phyloP scores from a whole-genome alignment of 2,888 invertebrate species.

The Oxytorus armatus region DNA sequence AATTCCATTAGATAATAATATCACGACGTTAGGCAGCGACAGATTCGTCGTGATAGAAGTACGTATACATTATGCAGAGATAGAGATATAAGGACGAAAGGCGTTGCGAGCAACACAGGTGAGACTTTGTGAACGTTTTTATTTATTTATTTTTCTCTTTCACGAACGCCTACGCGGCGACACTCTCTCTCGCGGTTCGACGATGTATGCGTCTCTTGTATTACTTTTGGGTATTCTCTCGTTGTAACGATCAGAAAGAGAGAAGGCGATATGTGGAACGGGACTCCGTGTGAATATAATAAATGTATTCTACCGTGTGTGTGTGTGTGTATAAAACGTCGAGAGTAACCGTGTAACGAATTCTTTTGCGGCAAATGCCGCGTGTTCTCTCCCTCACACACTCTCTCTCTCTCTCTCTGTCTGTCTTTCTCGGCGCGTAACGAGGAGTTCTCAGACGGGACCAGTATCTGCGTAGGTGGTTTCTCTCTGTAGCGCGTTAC shows the following conservation, averaged over 20 bases:
- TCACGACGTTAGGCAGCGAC: slow-evolving; percentile 16
- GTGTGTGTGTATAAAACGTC: slow-evolving; percentile 25
- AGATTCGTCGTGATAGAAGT: slow-evolving; percentile 39
- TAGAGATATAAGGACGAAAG: slow-evolving; percentile 27
- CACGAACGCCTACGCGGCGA: slow-evolving; percentile 51
- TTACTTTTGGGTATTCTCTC: slow-evolving; percentile 53
- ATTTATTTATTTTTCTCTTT: too few species aligned
- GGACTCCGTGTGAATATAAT: slow-evolving; percentile 61
- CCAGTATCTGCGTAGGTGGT: slow-evolving; percentile 75
- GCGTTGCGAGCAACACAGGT: slow-evolving; percentile 52
- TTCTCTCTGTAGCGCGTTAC: slow-evolving; percentile 44
- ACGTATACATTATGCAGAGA: neutral
- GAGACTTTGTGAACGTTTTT: slow-evolving; percentile 49
- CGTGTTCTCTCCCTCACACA: slow-evolving; percentile 29
- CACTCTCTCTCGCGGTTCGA: neutral
- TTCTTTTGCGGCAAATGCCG: slow-evolving; percentile 68
- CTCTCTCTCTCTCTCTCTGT: neutral
- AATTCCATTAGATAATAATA: slow-evolving; percentile 33
- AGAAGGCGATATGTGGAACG: slow-evolving; percentile 17
- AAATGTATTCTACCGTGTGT: slow-evolving; percentile 51
- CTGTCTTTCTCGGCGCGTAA: slow-evolving; percentile 60
- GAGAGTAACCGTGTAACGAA: slow-evolving; percentile 54
- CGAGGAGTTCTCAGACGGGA: slow-evolving; percentile 64
- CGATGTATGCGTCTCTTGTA: slow-evolving; percentile 34
- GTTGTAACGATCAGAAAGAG: slow-evolving; percentile 14